Evolutionary conservation across 2,797 vertebrate genomes (phyloP).

Genomic region (Zalophus californianus): DNA sequence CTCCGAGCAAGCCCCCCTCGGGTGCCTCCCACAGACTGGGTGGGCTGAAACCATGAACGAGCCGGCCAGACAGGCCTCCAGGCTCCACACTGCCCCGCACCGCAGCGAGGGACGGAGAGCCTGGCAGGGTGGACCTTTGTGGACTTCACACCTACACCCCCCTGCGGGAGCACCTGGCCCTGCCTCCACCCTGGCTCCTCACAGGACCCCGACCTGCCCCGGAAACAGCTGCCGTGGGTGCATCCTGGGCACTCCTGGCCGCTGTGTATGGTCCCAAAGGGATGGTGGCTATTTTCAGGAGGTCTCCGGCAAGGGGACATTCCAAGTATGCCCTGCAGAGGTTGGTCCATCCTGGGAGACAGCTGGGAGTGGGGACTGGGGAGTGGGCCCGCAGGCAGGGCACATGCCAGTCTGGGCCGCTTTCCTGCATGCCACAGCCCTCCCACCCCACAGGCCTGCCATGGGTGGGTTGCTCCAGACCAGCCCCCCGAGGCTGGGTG

Average conservation of each 20-base stretch:
- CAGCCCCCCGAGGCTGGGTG: background rate
- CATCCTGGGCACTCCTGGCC: background rate
- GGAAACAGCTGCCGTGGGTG: background rate
- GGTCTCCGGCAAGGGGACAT: background rate
- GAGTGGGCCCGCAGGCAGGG: no score
- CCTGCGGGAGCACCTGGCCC: fast-evolving
- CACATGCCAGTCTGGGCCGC: background rate
- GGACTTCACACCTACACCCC: background rate
- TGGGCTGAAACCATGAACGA: background rate
- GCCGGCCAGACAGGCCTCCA: no score
- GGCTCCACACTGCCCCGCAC: no score
- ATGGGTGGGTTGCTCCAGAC: background rate
- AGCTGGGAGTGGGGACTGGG: background rate
- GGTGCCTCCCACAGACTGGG: background rate
- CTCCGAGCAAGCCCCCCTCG: background rate
- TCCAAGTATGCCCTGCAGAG: background rate
- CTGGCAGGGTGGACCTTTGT: background rate
- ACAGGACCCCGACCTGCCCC: no score
- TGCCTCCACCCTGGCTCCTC: no score
- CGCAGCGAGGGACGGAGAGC: background rate
- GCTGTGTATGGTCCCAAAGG: fast-evolving
- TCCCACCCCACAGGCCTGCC: background rate
- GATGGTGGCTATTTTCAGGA: background rate
- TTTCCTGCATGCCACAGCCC: background rate
- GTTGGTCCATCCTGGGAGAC: background rate